Base-by-base conservation (phyloP, 2,797 vertebrate genomes). In the Halcyon badia region DNA sequence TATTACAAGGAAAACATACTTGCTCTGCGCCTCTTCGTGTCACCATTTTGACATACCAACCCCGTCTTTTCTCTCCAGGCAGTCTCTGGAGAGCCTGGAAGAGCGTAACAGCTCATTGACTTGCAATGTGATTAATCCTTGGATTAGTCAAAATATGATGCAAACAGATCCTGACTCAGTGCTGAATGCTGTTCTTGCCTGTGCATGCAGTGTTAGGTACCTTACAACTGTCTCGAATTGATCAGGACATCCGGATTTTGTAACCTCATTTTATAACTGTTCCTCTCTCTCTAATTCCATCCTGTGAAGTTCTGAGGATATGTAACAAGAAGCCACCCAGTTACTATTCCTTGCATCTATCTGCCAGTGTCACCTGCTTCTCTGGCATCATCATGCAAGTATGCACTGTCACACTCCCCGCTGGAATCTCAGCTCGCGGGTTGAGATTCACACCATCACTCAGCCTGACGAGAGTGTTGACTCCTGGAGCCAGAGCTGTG, bases 241-340 rank as follows among this genome's bases (percentile, higher is more conserved):
- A 98, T 97, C 97, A 96, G 98, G 97, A 98, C 98, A 98, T 98
- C 98, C 97, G 95, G 98, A 97, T 98, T 97, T 98, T 98, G 97
- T 98, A 96, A 98, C 97, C 90, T 98, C 97, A 89, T 97, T 98
- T 98, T 98, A 87, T 98, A 98, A 97, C 97, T 90, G 94, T 98
- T 97, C 98, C 98, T 89, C 96, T 97, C 73, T 97, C 98, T 97
- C 97, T 60, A 96, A 98, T 97, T 97, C 98, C 98, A 98, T 98
- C 98, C 97, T 98, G 98, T 98, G 96, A 98, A 98, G 97, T 98
- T 98, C 98, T 97, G 97, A 98, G 98, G 97, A 98, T 97, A 98
- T 98, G 98, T 98, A 98, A 98, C 97, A 96, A 96, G 98, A 98
- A 97, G 97, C 98, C 92, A 83, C 92, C 61, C 90, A 90, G 94